Evolutionary conservation across 1,140 invertebrate genomes (phyloP), one percentile per base, ranked within the genome.

Genomic region (Gryon sp.): DNA sequence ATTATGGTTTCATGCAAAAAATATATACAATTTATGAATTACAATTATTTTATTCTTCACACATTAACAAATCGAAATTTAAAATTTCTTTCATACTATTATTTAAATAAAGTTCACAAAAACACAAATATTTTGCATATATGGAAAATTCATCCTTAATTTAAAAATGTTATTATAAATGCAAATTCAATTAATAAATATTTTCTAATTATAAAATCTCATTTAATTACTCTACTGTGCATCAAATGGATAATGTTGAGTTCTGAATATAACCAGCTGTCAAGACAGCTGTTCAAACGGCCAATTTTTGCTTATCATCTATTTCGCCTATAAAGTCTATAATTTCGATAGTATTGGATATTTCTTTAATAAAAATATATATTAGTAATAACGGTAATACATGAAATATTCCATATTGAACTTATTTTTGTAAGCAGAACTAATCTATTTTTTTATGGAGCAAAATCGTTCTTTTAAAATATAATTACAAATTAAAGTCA

Each of bases 201-300:
- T 28, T 22, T 24, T 55, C 48, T 68, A 68, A 66, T 75, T 68
- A 62, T 68, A 62, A 66, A 68, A 48, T 38, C 53, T 65, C 57
- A 16, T 76, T 76, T 76, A 69, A 76, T 69, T 76, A 69, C 52
- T 76, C 57, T 68, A 63, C 36, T 63, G 20, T 46, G 26, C 55
- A 68, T 76, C 73, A 69, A 69, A 59, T 59, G 65, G 50, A 69
- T 59, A 69, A 65, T 63, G 73, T 63, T 57, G 57, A 76, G 22
- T 63, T 11, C 55, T 55, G 52, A 50, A 76, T 76, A 46, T 69
- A 69, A 80, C 78, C 82, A 83, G 80, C 82, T 83, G 82, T 80
- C 76, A 80, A 82, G 76, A 77, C 82, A 83, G 80, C 82, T 83
- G 82, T 81, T 82, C 82, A 83, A 82, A 83, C 82, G 82, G 78